Evolutionary conservation across 2,113 vertebrate species (phyloP), one percentile per base, ranked within the genome.

Genomic region (Oenanthe oenanthe): DNA sequence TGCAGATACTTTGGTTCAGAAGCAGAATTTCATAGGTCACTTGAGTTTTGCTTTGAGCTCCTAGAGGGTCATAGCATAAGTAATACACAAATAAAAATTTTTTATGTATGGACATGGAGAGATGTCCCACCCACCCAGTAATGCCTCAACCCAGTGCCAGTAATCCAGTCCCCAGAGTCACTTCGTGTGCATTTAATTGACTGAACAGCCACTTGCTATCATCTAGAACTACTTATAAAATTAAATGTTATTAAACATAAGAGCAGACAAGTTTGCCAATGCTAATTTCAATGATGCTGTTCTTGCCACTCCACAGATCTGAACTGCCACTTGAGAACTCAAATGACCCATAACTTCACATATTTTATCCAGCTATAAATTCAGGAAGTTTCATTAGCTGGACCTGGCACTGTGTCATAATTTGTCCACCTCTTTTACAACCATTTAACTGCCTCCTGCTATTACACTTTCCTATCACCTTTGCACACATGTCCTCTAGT

Each of bases 151-250:
- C 19, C 6, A 4, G 71, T 92, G 78, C 91, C 94, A 92, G 12
- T 2, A 60, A 79, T n/a, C 38, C 82, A 83, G 68, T 12, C 9
- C 45, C 36, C 29, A 43, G 9, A 63, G 67, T 73, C 75, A 63
- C 29, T 54, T 50, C 42, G 57, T 40, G 47, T 54, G 62, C 48
- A 18, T 63, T 50, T 89, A 76, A 89, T 58, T 86, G 78, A 70
- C n/a, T 68, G 47, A 80, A 91, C 78, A 76, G 57, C 78, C 73
- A 58, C 77, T 93, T 87, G 82, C 65, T 92, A 91, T 91, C 86
- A 95, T 72, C 81, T 91, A 93, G 91, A 93, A 76, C 63, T 13
- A 9, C 42, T 89, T 92, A 90, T 67, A 83, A 85, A 94, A 83
- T 83, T 85, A 73, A 92, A 94, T 22, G 38, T 77, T 88, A 81